Evolutionary conservation across 2,113 vertebrate species (phyloP), one percentile per base, ranked within the genome.

Genomic region (Apus apus): DNA sequence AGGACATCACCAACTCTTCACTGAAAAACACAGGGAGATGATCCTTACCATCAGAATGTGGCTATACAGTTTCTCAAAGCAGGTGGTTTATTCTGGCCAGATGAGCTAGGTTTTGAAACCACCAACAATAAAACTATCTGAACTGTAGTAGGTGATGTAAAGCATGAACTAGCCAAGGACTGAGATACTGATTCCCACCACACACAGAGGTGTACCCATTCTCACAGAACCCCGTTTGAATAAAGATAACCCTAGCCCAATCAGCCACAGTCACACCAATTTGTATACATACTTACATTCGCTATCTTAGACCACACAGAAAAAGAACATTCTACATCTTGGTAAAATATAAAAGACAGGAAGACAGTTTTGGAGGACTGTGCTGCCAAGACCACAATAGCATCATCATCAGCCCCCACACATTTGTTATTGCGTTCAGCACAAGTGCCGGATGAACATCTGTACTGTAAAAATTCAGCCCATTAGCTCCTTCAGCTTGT

Each of bases 401-500:
- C n/a, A 48, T 65, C 89, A 87, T 83, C 79, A 72, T 62, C 50
- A 85, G 30, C 51, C 82, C 71, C 89, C 93, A 66, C 70, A 54
- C 27, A 64, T 93, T 97, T 79, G 64, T 89, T 97, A 85, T 18
- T 75, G 62, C 82, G 43, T 79, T 58, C 95, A 32, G 74, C 85
- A 32, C 62, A 82, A 82, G 93, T 48, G 62, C 92, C 3, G 50
- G 92, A 89, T 87, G 96, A 97, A 97, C 97, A 97, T 97, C 97
- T 97, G 97, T 92, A 95, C 94, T 91, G 91, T 56, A 91, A 91
- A 95, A 90, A 84, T 67, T 32, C 91, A n/a, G 68, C 91, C 97
- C 94, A 95, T 96, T 94, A 97, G 96, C 92, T 96, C 96, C 96
- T 84, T 89, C 97, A 94, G 97, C 97, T 97, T 97, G 96, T 98